phyloP scores from a whole-genome alignment of 2,113 vertebrate species.

The Cyprinodon brontotheroides region DNA sequence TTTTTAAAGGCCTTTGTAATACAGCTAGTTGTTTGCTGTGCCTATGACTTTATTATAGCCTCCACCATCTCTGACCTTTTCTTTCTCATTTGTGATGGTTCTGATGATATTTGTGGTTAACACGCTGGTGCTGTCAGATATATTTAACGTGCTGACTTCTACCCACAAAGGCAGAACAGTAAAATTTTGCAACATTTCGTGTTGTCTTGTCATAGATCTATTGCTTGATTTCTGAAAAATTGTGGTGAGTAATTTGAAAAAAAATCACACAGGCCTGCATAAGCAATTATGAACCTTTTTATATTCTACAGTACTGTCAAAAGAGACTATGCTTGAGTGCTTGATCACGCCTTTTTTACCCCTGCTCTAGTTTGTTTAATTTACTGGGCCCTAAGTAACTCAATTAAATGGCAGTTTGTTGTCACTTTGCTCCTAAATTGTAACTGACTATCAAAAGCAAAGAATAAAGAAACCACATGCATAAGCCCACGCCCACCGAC shows the following conservation, averaged over 20 bases:
- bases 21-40: neutral
- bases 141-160: slow-evolving; percentile 30
- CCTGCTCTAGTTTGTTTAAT: slow-evolving; percentile 58
- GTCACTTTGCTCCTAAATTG: slow-evolving; percentile 50
- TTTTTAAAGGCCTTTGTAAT: neutral
- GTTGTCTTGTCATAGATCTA: slow-evolving; percentile 10
- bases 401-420: slow-evolving; percentile 61
- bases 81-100: neutral
- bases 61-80: neutral
- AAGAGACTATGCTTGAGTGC: slow-evolving; percentile 30
- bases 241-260: neutral
- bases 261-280: slow-evolving; percentile 12
- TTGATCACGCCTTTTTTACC: slow-evolving; percentile 57
- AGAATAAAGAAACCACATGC: slow-evolving; percentile 61
- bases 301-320: slow-evolving; percentile 12
- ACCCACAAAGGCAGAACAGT: slow-evolving; percentile 3
- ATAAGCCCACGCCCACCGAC: neutral
- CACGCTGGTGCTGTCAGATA: slow-evolving; percentile 7
- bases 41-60: neutral
- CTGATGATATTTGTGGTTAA: slow-evolving; percentile 8
- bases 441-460: slow-evolving; percentile 65
- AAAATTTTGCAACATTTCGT: slow-evolving; percentile 1
- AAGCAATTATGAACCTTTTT: slow-evolving; percentile 31
- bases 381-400: slow-evolving; percentile 66
- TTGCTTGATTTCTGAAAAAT: slow-evolving; percentile 11